Percentiles rank a stretch among this genome's conserved stretches.
Evolutionary conservation across 2,797 vertebrate genomes (phyloP).

Genomic region (Salarias fasciatus): DNA sequence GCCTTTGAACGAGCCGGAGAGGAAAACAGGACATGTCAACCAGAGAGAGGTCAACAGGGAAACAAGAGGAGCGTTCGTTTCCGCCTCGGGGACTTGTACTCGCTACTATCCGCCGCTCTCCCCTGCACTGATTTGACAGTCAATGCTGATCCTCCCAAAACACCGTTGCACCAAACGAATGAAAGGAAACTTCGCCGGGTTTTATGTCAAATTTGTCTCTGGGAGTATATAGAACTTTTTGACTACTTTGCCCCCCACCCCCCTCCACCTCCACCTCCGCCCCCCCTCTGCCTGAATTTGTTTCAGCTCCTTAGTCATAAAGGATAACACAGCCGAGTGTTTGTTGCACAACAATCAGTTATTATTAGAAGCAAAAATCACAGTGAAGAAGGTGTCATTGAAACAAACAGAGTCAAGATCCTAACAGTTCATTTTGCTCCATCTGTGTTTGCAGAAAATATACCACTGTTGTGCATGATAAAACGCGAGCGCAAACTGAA

Average conservation of each 20-base stretch:
- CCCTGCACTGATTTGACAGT: constrained; percentile 78
- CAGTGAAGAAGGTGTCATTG: constrained; percentile 49
- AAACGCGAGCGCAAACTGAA: constrained; percentile 44
- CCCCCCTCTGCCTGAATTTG: constrained; percentile 11
- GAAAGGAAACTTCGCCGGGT: constrained; percentile 65
- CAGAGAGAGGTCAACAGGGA: constrained; percentile 80
- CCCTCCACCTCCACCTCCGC: neutral
- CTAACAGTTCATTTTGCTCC: constrained; percentile 56
- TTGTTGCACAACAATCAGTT: constrained; percentile 42
- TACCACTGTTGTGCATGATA: constrained; percentile 30
- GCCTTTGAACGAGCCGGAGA: constrained; percentile 71
- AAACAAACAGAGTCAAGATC: constrained; percentile 55
- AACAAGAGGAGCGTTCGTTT: constrained; percentile 78
- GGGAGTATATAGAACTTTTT: constrained; percentile 52
- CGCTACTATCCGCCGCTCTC: constrained; percentile 64
- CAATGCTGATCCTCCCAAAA: constrained; percentile 62
- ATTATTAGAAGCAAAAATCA: constrained; percentile 53
- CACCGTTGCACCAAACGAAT: constrained; percentile 62
- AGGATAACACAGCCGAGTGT: constrained; percentile 7
- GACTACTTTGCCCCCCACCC: constrained; percentile 30
- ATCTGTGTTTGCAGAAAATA: constrained; percentile 71
- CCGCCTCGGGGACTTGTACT: constrained; percentile 77
- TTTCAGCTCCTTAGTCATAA: constrained; percentile 8
- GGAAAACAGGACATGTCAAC: constrained; percentile 83
- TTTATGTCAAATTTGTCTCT: constrained; percentile 62